phyloP scores from a whole-genome alignment of 2,888 invertebrate genomes.

The Hypsopygia costalis region DNA sequence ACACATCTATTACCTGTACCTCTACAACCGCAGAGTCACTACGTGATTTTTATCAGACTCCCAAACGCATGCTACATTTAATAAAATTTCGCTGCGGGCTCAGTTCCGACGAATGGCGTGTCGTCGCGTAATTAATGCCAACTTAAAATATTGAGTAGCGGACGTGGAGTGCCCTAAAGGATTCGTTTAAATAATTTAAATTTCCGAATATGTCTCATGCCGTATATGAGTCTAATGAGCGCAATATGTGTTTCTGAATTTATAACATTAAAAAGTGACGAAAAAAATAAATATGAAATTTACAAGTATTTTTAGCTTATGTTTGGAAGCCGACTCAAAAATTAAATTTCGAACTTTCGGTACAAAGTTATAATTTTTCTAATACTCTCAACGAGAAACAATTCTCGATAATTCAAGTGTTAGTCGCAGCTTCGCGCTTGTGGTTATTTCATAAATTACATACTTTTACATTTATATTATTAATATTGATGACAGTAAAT shows the following conservation, averaged over 20 bases:
- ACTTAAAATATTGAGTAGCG: conserved; percentile 48
- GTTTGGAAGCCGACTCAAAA: too few relatives aligned
- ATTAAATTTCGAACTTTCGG: too few relatives aligned
- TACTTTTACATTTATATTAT: too few relatives aligned
- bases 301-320: too few relatives aligned
- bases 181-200: conserved; percentile 27
- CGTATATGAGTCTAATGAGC: background rate
- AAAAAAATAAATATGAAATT: background rate
- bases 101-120: conserved; percentile 56
- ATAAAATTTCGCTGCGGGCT: conserved; percentile 52
- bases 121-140: conserved; percentile 57
- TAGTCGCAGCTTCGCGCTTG: too few relatives aligned
- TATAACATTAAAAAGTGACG: too few relatives aligned
- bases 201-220: conserved; percentile 20
- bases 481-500: too few relatives aligned
- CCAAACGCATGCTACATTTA: conserved; percentile 61
- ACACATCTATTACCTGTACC: conserved; percentile 25
- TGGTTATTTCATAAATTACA: too few relatives aligned
- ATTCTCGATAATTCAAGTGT: too few relatives aligned
- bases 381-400: too few relatives aligned
- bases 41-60: conserved; percentile 66
- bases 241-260: background rate
- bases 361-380: too few relatives aligned
- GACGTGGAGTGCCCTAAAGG: conserved; percentile 24
- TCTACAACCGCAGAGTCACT: conserved; percentile 23